Evolutionary conservation across 1,140 invertebrate species (phyloP), one percentile per base, ranked within the genome.

Genomic region (Hirudo medicinalis): DNA sequence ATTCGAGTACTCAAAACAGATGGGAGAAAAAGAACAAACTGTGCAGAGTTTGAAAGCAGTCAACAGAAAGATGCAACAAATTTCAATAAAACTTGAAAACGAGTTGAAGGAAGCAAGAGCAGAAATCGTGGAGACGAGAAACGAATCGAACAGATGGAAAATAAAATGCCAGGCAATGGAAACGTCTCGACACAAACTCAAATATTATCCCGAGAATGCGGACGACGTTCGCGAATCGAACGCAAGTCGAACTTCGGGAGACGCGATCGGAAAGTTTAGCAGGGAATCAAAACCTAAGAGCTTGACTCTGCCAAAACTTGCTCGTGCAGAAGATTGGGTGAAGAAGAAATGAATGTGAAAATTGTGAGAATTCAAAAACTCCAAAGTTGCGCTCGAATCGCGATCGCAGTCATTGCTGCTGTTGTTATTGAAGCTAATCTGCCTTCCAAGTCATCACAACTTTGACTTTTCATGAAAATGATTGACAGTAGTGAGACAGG

Each of bases 71-170:
- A 32, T 63, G 22, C 22, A 32, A 63, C 22, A 63, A n/a, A 63
- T 63, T 25, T 63, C 57, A 20, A 63, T 63, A 11, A 63, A 63
- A 63, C 29, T 63, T n/a, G 57, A 63, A 63, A 63, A 63, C 8
- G 6, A 63, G 15, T n/a, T 63, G 29, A 32, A n/a, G 19, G 57
- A 22, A 22, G 15, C 57, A n/a, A 63, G 29, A n/a, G 57, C 57
- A 13, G 29, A 63, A 63, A 25, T 63, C 22, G 15, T n/a, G 57
- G 57, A 63, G 29, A 63, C 19, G 29, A n/a, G 29, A 63, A 22
- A 63, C 15, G 57, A 63, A 63, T n/a, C 17, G 43, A 49, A 49
- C 43, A 2, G 43, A 13, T 63, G 29, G 22, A 63, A 32, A 63
- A 63, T 25, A 63, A 63, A 22, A 25, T 32, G 57, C 29, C 29